Evolutionary conservation across 1,140 invertebrate species (phyloP), one percentile per base, ranked within the genome.

Genomic region (Drosophila repletoides): DNA sequence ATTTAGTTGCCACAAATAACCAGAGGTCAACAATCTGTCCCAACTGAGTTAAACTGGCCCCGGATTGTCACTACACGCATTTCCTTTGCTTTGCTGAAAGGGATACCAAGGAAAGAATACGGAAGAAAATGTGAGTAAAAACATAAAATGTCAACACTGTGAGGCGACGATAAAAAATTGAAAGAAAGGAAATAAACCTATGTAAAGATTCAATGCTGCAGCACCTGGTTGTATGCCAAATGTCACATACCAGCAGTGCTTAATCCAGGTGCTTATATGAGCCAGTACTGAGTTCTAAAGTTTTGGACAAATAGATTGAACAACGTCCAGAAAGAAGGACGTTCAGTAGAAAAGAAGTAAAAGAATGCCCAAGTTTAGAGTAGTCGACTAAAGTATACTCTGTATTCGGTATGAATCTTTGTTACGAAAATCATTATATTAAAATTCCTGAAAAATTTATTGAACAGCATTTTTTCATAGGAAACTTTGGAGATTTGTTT

Each of bases 111-210:
- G 10, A 28, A 19, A 36, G 12, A 28, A n/a, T n/a, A n/a, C n/a
- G 15, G 38, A 43, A 21, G 12, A 55, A 83, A 83, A 61, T 61
- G 41, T 52, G 26, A 66, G 46, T 64, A 33, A 81, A 61, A 26
- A 38, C 48, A 33, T 17, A 61, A 64, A 76, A 38, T 70, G 68
- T 76, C 72, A 83, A 59, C 68, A 81, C 49, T 17, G 46, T 52
- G 58, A 52, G 49, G 38, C 31, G 41, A 34, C 26, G 29, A 28
- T 14, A 24, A 22, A 26, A 38, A 40, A 15, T 2, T 14, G 33
- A 12, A 26, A 15, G 12, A 33, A 28, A 22, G 12, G 53, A 29
- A 56, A 28, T 19, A 56, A 59, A 80, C 24, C 34, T 43, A 46
- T 43, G 46, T 31, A 63, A 48, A 38, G 66, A 74, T 67, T n/a